Conservation (phyloP, 2,113 vertebrate species). For the Trochalopteron elliotii region DNA sequence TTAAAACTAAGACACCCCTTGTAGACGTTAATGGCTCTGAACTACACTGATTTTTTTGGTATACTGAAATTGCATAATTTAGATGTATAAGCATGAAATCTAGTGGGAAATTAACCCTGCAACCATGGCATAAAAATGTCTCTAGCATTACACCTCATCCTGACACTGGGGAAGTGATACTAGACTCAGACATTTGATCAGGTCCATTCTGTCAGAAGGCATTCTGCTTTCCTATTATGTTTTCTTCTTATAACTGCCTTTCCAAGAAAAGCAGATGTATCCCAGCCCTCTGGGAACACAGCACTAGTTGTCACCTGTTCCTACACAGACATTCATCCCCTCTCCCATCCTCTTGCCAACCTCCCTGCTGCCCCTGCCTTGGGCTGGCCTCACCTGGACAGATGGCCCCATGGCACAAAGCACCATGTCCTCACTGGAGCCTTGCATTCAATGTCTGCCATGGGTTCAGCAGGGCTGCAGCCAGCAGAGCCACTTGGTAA, state of each 20-base stretch:
- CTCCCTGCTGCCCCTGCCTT: not conserved
- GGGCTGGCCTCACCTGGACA: not conserved
- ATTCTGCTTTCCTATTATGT: not conserved
- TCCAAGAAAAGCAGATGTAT: not conserved
- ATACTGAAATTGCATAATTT: not conserved
- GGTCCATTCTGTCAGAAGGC: not conserved
- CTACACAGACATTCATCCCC: not conserved
- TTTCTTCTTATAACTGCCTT: not conserved
- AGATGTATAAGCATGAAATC: not conserved
- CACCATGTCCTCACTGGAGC: rapidly evolving
- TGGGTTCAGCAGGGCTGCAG: not conserved
- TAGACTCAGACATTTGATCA: not conserved
- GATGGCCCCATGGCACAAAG: not conserved
- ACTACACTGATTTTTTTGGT: not conserved
- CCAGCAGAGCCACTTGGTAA: rapidly evolving
- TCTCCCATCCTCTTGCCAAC: not conserved
- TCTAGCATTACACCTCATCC: not conserved
- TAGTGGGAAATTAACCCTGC: not conserved
- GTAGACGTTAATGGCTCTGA: not conserved
- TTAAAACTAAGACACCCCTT: not conserved
- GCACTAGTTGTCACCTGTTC: not conserved
- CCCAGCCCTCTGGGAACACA: not conserved
- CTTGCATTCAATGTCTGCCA: rapidly evolving
- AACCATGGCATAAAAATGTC: not conserved
- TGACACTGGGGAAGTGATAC: not conserved